Conservation (phyloP, 1,140 invertebrate genomes). For the Coenobita brevimanus region DNA sequence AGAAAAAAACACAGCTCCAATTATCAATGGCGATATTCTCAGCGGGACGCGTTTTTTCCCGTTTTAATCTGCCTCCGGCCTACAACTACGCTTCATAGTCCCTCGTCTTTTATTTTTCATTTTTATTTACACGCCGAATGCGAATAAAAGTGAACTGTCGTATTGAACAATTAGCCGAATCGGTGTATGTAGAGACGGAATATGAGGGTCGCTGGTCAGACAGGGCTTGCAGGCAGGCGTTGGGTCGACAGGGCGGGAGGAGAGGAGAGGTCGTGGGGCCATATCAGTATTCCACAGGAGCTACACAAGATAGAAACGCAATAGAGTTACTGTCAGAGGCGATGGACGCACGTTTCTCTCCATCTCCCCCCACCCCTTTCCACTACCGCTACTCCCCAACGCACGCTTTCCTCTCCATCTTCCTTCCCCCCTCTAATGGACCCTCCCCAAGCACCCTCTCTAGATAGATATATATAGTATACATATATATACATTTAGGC, state of each 20-base stretch:
- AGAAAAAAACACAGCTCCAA: constrained; percentile 2
- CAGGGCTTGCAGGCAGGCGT: not conserved
- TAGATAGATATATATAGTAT: constrained; percentile 20
- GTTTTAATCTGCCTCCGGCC: constrained; percentile 24
- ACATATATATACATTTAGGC: constrained; percentile 43
- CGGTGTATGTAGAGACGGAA: constrained; percentile 20
- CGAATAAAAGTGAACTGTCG: constrained; percentile 41
- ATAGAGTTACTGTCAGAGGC: not conserved
- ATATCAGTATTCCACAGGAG: constrained; percentile 21
- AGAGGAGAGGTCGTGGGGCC: not conserved
- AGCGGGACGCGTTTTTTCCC: constrained; percentile 13
- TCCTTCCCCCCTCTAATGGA: too few relatives aligned
- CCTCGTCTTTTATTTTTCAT: constrained; percentile 35
- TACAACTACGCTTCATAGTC: constrained; percentile 23
- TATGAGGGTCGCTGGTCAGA: not conserved
- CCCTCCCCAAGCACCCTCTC: not conserved
- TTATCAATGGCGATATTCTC: constrained; percentile 17
- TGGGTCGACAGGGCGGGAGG: not conserved
- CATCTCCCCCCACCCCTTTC: not conserved
- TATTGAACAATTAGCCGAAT: constrained; percentile 30
- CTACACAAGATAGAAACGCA: constrained; percentile 15
- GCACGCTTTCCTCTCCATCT: too few relatives aligned
- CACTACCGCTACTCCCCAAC: too few relatives aligned
- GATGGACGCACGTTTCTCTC: not conserved
- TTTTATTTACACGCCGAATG: constrained; percentile 30